These are phyloP conservation scores for Eunapius fragilis DNA, from an alignment of 37 sponge, comb jelly and placozoan species.

Conservation along the genomic window DNA sequence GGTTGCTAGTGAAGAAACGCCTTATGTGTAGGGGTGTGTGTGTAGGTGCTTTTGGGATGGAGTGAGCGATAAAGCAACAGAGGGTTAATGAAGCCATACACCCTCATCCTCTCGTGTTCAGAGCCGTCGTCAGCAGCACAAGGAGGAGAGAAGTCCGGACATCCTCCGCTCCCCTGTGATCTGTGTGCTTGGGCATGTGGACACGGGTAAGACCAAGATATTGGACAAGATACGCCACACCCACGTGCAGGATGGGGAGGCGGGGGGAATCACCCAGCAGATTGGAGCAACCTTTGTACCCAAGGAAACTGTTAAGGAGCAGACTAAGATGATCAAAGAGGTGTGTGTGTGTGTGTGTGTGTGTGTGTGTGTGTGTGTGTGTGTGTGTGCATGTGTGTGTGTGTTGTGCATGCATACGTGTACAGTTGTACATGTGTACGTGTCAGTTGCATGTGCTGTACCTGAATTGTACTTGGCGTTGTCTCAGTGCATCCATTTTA, in stretches of 20 bases:
- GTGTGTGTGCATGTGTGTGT: not conserved
- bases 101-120: not conserved
- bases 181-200: slow-evolving; percentile 99
- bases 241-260: slow-evolving; percentile 98
- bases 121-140: slow-evolving; percentile 55
- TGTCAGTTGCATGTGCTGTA: too few species aligned
- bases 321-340: slow-evolving; percentile 90
- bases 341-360: slow-evolving; percentile 32
- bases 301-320: slow-evolving; percentile 76
- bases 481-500: too few species aligned
- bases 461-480: too few species aligned
- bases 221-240: slow-evolving; percentile 92
- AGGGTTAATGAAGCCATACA: too few species aligned
- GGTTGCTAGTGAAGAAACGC: too few species aligned
- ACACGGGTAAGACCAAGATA: slow-evolving; percentile 99
- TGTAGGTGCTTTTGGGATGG: too few species aligned
- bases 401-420: not conserved
- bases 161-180: slow-evolving; percentile 91
- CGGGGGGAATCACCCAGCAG: slow-evolving; percentile 99
- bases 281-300: slow-evolving; percentile 99
- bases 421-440: not conserved
- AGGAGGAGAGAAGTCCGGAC: slow-evolving; percentile 60
- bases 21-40: too few species aligned
- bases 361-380: not conserved
- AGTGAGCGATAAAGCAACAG: too few species aligned